Evolutionary conservation across 1,140 invertebrate genomes (phyloP).

Genomic region (Zaprionus tsacasi): DNA sequence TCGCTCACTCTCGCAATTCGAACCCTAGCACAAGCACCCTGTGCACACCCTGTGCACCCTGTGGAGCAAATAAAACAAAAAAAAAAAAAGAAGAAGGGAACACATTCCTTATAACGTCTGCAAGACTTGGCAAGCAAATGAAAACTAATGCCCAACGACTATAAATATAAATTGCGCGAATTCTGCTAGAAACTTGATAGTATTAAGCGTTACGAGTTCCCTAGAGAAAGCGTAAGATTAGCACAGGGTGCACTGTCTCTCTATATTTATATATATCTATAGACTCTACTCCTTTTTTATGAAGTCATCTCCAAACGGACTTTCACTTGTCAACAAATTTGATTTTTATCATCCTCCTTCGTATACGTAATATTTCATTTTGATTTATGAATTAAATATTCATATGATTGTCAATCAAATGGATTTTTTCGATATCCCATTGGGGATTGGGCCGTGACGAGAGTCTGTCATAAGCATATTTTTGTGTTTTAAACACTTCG

Average conservation of each 20-base stretch:
- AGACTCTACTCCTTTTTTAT: background rate
- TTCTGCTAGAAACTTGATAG: conserved; percentile 27
- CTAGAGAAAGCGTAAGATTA: too few species aligned
- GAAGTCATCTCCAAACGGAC: background rate
- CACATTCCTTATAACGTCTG: conserved; percentile 45
- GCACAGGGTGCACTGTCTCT: too few species aligned
- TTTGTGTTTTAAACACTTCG: background rate
- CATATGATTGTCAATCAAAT: conserved; percentile 67
- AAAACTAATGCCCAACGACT: conserved; percentile 68
- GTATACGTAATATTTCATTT: conserved; percentile 36
- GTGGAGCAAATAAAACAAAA: background rate
- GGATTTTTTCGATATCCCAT: background rate
- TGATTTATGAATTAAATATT: conserved; percentile 55
- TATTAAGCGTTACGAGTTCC: conserved; percentile 53
- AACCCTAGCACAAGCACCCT: background rate
- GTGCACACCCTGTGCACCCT: conserved; percentile 15
- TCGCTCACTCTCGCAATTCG: background rate
- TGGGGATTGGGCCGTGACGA: background rate
- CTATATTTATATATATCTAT: background rate
- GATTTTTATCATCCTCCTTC: conserved; percentile 37
- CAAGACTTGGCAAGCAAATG: conserved; percentile 62
- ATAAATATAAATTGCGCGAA: conserved; percentile 73
- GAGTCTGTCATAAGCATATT: background rate
- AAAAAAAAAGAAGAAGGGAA: background rate
- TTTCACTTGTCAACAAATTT: conserved; percentile 48